Conservation (phyloP, 2,113 vertebrate species). For the Grammomys dolichurus region DNA sequence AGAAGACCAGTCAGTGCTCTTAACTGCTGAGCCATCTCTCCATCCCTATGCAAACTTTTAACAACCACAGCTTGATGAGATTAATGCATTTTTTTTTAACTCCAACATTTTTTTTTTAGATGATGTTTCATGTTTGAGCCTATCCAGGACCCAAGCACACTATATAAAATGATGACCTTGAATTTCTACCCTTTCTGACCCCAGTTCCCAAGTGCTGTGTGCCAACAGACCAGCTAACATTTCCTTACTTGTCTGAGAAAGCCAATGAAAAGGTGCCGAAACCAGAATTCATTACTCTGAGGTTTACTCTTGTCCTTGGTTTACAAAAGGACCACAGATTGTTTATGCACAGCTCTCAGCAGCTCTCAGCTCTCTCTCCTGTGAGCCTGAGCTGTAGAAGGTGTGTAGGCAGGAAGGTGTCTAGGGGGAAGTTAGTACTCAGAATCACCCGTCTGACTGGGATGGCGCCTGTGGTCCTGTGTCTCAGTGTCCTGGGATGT, state of each 20-base stretch:
- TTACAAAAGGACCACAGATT: slow-evolving; percentile 1
- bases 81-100: slow-evolving; percentile 48
- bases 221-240: neutral
- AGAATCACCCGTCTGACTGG: neutral
- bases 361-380: slow-evolving; percentile 28
- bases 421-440: slow-evolving; percentile 41
- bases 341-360: neutral
- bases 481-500: slow-evolving; percentile 58
- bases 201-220: neutral
- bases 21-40: no score
- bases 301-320: slow-evolving; percentile 35
- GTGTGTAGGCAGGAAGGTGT: neutral
- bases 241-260: slow-evolving; percentile 9
- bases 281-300: neutral
- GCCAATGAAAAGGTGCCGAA: neutral
- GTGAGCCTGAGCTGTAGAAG: slow-evolving; percentile 34
- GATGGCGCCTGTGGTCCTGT: neutral
- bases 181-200: neutral
- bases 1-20: no score
- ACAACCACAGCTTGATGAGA: slow-evolving; percentile 21
- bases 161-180: neutral
- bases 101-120: slow-evolving; percentile 37
- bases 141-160: neutral
- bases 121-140: neutral
- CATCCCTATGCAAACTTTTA: slow-evolving; percentile 12